A percentile compares a stretch with the other conserved stretches of the same genome.
phyloP scores from a whole-genome alignment of 2,797 vertebrate species.

The Atherinosoma microstoma region DNA sequence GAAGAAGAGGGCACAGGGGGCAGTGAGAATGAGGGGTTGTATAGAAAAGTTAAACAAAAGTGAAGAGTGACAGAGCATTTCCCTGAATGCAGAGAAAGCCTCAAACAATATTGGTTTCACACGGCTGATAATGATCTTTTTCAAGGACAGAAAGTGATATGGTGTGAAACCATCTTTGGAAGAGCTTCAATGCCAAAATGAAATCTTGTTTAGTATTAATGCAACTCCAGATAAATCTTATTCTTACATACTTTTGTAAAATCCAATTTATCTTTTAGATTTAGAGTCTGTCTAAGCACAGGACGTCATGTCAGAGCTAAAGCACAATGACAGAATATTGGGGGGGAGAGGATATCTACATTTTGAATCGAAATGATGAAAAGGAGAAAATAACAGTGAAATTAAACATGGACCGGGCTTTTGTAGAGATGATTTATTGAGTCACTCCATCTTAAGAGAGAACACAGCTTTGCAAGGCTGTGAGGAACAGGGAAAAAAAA shows the following conservation, averaged over 20 bases:
- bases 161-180: conserved; percentile 29
- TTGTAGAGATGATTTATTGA: conserved; percentile 61
- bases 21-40: conserved; percentile 16
- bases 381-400: conserved; percentile 17
- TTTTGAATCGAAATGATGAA: conserved; percentile 27
- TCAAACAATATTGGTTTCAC: conserved; percentile 28
- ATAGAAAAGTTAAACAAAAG: conserved; percentile 12
- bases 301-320: conserved; percentile 11
- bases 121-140: conserved; percentile 35
- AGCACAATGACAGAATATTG: conserved; percentile 18
- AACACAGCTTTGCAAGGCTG: conserved; percentile 44
- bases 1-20: conserved; percentile 23
- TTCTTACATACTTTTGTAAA: conserved; percentile 14
- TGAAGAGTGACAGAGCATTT: conserved; percentile 4
- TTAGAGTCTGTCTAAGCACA: conserved; percentile 8
- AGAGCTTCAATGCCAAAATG: conserved; percentile 22
- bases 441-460: conserved; percentile 50
- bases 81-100: conserved; percentile 40
- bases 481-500: conserved; percentile 40
- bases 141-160: conserved; percentile 32
- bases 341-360: conserved; percentile 42
- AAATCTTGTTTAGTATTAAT: conserved; percentile 16
- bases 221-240: conserved; percentile 18
- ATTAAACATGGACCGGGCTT: conserved; percentile 38
- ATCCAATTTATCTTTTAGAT: conserved; percentile 9